Conservation (phyloP, 1,140 invertebrate genomes). For the Conopomorpha cramerella region DNA sequence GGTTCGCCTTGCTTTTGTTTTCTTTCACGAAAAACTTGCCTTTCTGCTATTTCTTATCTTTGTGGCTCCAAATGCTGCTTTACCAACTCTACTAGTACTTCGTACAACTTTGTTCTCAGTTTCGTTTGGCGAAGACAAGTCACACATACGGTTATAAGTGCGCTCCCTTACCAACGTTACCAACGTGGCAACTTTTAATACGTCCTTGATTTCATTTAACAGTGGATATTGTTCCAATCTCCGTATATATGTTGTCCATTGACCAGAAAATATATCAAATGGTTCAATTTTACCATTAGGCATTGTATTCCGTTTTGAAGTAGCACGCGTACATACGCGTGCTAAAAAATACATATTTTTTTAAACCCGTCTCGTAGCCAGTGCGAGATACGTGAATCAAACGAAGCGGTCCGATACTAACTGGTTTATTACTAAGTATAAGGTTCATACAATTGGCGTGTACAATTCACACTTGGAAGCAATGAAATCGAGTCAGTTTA, state of each 20-base stretch:
- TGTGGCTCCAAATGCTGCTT: slow-evolving; percentile 2
- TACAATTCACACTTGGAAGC: too few species aligned
- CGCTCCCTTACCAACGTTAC: slow-evolving; percentile 2
- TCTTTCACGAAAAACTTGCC: not conserved
- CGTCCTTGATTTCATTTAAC: slow-evolving; percentile 2
- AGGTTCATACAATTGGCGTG: too few species aligned
- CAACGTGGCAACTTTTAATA: slow-evolving; percentile 1
- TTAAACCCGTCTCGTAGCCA: too few species aligned
- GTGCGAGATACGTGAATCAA: too few species aligned
- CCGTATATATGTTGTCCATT: not conserved
- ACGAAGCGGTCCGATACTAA: too few species aligned
- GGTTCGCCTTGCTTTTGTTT: not conserved
- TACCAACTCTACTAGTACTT: not conserved
- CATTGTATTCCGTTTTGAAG: not conserved
- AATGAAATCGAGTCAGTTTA: too few species aligned
- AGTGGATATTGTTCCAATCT: not conserved
- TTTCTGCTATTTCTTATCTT: not conserved
- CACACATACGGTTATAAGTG: slow-evolving; percentile 1
- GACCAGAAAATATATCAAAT: not conserved
- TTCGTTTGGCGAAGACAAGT: not conserved
- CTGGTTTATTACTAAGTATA: too few species aligned
- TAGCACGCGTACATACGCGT: not conserved
- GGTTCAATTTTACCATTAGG: slow-evolving; percentile 1
- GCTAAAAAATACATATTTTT: too few species aligned
- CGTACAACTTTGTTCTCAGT: not conserved